Evolutionary conservation across 2,113 vertebrate species (phyloP).

Genomic region (Oceanites oceanicus): DNA sequence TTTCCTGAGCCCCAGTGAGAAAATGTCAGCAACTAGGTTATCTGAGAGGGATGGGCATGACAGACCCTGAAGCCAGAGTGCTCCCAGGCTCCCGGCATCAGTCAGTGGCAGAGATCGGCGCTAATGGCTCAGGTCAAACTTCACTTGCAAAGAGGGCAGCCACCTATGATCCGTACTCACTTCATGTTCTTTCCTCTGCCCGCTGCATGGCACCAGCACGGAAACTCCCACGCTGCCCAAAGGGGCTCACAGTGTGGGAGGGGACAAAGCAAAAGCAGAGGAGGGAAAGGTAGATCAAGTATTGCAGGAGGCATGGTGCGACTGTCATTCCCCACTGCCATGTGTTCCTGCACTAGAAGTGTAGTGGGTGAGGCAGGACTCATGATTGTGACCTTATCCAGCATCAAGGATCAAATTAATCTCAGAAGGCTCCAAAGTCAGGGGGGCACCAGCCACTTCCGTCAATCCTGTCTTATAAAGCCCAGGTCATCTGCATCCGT

Average conservation of each 20-base stretch:
- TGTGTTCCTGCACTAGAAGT: not conserved
- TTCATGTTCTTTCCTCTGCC: not conserved
- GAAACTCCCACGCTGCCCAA: accelerated
- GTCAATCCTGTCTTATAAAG: not conserved
- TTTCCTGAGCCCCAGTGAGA: not conserved
- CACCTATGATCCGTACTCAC: accelerated
- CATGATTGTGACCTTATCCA: accelerated
- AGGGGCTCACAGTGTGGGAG: not conserved
- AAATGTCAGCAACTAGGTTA: not conserved
- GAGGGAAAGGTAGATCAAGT: not conserved
- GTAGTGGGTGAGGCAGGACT: not conserved
- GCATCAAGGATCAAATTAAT: not conserved
- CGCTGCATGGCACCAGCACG: not conserved
- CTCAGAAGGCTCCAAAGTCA: not conserved
- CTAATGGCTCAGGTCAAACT: not conserved
- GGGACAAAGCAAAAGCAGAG: not conserved
- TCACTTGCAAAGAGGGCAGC: not conserved
- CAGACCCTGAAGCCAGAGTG: not conserved
- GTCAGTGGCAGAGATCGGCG: not conserved
- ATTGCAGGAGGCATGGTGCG: accelerated
- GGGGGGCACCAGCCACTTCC: not conserved
- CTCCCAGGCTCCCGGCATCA: not conserved
- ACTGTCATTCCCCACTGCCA: not conserved
- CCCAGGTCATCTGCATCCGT: not conserved
- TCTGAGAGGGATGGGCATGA: not conserved